These are phyloP conservation scores for Ochotona curzoniae DNA, from an alignment of 2,113 vertebrate genomes.

Conservation along the genomic window DNA sequence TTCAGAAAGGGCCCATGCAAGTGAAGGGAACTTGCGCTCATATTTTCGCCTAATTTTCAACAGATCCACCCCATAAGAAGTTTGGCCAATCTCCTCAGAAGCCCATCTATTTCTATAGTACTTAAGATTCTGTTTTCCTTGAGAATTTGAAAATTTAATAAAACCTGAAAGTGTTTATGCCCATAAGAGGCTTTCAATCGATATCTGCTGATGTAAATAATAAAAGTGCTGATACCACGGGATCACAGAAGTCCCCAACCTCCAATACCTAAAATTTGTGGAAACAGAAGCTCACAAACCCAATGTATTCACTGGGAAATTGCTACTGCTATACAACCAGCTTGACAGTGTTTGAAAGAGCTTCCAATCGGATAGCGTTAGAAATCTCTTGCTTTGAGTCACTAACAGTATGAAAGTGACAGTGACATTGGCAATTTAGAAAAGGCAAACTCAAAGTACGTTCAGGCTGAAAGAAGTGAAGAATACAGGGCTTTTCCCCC, in stretches of 20 bases:
- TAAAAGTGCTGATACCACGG: neutral
- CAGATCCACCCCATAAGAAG: neutral
- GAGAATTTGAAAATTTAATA: constrained; percentile 64
- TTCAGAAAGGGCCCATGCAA: neutral
- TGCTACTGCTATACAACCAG: neutral
- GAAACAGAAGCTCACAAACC: neutral
- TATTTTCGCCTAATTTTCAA: constrained; percentile 19
- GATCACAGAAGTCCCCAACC: neutral
- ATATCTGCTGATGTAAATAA: neutral
- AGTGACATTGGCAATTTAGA: neutral
- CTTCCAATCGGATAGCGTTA: no score
- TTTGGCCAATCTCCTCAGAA: constrained; percentile 1
- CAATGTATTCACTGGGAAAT: neutral
- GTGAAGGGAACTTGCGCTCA: neutral
- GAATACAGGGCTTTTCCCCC: accelerated
- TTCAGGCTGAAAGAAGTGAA: neutral
- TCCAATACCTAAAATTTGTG: neutral
- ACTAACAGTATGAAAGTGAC: neutral
- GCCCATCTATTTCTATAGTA: neutral
- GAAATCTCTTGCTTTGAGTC: neutral
- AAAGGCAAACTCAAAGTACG: neutral
- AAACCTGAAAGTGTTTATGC: constrained; percentile 8
- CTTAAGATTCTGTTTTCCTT: constrained; percentile 47
- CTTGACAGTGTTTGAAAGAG: neutral
- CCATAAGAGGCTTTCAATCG: neutral